Evolutionary conservation across 2,797 vertebrate species (phyloP).

Genomic region (Apogon talboti): DNA sequence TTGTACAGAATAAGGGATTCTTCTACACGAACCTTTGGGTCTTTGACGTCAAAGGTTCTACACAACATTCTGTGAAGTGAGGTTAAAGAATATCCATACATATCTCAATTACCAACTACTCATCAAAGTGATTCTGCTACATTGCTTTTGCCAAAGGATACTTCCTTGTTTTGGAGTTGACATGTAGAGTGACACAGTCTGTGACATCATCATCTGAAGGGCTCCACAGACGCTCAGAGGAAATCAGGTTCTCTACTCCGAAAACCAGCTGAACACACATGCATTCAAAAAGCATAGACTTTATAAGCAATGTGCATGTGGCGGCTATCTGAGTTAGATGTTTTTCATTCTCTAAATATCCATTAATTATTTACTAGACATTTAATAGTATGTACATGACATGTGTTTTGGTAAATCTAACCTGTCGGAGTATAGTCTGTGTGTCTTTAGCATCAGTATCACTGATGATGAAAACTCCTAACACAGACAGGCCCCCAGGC

Average conservation of each 20-base stretch:
- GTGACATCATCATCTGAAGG: conserved; percentile 87
- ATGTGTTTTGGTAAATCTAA: conserved; percentile 58
- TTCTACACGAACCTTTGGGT: conserved; percentile 88
- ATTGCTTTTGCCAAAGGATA: conserved; percentile 85
- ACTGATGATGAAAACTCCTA: conserved; percentile 91
- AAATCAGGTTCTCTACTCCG: conserved; percentile 89
- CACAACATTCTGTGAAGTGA: conserved; percentile 87
- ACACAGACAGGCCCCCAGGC: conserved; percentile 90
- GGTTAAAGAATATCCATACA: conserved; percentile 80
- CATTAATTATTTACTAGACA: background rate
- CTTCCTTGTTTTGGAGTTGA: conserved; percentile 93
- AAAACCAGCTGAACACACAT: conserved; percentile 87
- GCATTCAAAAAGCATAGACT: conserved; percentile 3
- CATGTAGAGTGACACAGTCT: conserved; percentile 88
- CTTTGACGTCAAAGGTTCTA: conserved; percentile 90
- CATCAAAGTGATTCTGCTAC: background rate
- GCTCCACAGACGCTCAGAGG: conserved; percentile 87
- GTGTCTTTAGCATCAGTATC: conserved; percentile 88
- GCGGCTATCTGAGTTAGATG: background rate
- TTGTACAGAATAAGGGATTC: too few species aligned
- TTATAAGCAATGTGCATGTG: background rate
- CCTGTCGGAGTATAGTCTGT: conserved; percentile 87
- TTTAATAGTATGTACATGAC: background rate
- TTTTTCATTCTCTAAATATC: conserved; percentile 4
- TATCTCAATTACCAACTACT: background rate